Evolutionary conservation across 2,797 vertebrate genomes (phyloP).

Genomic region (Amniataba percoides): DNA sequence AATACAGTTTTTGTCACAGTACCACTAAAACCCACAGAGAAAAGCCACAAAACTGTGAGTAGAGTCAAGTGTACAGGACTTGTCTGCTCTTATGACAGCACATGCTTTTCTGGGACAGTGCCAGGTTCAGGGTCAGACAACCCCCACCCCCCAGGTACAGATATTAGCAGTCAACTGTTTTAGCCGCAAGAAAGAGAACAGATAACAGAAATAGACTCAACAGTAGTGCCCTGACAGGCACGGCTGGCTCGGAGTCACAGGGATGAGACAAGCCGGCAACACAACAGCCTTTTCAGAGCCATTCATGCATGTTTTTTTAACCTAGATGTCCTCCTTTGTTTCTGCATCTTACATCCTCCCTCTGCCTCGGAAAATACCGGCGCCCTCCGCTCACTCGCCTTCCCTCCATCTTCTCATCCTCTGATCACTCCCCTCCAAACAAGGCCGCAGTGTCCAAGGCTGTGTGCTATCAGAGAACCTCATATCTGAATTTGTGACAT

Average conservation of each 20-base stretch:
- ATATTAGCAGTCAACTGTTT: slow-evolving; percentile 69
- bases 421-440: slow-evolving; percentile 60
- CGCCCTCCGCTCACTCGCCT: slow-evolving; percentile 31
- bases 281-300: slow-evolving; percentile 79
- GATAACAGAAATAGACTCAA: slow-evolving; percentile 70
- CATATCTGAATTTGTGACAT: slow-evolving; percentile 74
- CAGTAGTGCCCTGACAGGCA: slow-evolving; percentile 67
- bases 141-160: slow-evolving; percentile 48
- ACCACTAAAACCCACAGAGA: neutral
- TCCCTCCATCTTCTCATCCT: slow-evolving; percentile 53
- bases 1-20: neutral
- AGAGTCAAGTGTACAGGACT: neutral
- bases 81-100: slow-evolving; percentile 29
- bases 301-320: slow-evolving; percentile 80
- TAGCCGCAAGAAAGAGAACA: slow-evolving; percentile 43
- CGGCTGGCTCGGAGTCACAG: slow-evolving; percentile 73
- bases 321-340: slow-evolving; percentile 80
- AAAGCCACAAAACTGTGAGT: neutral
- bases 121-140: slow-evolving; percentile 34
- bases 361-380: slow-evolving; percentile 56
- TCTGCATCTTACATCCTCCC: slow-evolving; percentile 67
- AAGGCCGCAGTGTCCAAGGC: slow-evolving; percentile 69
- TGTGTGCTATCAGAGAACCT: slow-evolving; percentile 54
- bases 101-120: slow-evolving; percentile 34
- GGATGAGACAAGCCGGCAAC: slow-evolving; percentile 70